These are phyloP conservation scores for Lochmaea crataegi DNA, from an alignment of 2,888 invertebrate species.

Conservation along the genomic window DNA sequence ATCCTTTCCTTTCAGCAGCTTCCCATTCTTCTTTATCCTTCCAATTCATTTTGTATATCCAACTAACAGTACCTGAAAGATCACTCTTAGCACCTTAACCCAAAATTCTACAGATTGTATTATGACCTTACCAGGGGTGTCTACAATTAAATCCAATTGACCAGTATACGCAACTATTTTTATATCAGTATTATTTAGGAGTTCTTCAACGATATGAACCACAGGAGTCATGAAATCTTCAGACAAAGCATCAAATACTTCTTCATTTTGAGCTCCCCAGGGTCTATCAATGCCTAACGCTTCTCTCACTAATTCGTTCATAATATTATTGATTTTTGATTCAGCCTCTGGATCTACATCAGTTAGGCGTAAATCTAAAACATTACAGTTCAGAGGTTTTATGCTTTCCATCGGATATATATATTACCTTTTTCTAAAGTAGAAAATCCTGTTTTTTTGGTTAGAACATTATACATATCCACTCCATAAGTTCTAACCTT, in stretches of 20 bases:
- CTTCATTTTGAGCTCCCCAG: slow-evolving; percentile 73
- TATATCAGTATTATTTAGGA: slow-evolving; percentile 76
- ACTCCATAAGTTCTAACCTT: slow-evolving; percentile 36
- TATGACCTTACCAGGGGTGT: slow-evolving; percentile 75
- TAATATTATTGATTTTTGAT: slow-evolving; percentile 66
- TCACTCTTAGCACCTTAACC: neutral
- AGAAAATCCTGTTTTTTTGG: slow-evolving; percentile 30
- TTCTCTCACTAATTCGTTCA: slow-evolving; percentile 78
- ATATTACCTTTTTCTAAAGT: slow-evolving; percentile 17
- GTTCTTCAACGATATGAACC: slow-evolving; percentile 73
- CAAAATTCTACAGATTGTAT: neutral
- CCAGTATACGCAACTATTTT: slow-evolving; percentile 79
- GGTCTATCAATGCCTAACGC: slow-evolving; percentile 73
- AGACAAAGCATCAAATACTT: slow-evolving; percentile 76
- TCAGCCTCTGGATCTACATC: slow-evolving; percentile 33
- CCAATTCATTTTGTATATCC: slow-evolving; percentile 80
- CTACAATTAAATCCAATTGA: slow-evolving; percentile 85
- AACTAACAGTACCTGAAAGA: slow-evolving; percentile 58
- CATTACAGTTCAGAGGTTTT: too few relatives aligned
- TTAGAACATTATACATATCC: slow-evolving; percentile 51
- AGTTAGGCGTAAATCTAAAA: slow-evolving; percentile 27
- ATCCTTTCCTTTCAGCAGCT: slow-evolving; percentile 59
- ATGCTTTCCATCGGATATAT: neutral
- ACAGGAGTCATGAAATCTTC: slow-evolving; percentile 80
- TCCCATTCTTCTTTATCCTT: slow-evolving; percentile 70